A percentile compares a stretch with the other conserved stretches of the same genome.
phyloP scores from a whole-genome alignment of 2,797 vertebrate species.

The Myotis findleyi region DNA sequence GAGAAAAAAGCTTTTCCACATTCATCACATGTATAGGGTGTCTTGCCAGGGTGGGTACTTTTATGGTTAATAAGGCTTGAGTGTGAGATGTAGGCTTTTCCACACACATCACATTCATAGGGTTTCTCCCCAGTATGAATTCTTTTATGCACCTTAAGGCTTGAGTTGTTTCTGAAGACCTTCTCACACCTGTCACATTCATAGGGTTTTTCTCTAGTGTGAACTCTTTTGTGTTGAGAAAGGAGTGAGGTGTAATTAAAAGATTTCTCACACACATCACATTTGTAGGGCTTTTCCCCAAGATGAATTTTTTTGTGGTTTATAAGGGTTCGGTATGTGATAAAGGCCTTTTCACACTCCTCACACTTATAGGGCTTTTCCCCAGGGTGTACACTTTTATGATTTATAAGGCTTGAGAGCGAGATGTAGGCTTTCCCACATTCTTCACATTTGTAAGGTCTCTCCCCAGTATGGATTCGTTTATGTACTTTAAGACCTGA shows the following conservation, averaged over 20 bases:
- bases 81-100: constrained; percentile 84
- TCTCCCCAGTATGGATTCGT: constrained; percentile 83
- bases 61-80: constrained; percentile 86
- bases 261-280: constrained; percentile 83
- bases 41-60: constrained; percentile 80
- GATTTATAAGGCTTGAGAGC: constrained; percentile 81
- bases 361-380: constrained; percentile 83
- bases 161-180: constrained; percentile 86
- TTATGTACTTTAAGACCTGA: constrained; percentile 83
- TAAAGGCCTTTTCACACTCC: constrained; percentile 84
- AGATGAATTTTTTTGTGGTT: constrained; percentile 84
- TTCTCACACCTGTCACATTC: constrained; percentile 83
- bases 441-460: constrained; percentile 82
- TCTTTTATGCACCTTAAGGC: constrained; percentile 84
- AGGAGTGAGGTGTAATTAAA: constrained; percentile 87
- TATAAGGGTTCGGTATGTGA: constrained; percentile 84
- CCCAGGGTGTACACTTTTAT: constrained; percentile 82
- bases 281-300: constrained; percentile 84
- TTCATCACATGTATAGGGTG: constrained; percentile 81
- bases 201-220: constrained; percentile 83
- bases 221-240: constrained; percentile 83
- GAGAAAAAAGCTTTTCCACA: constrained; percentile 84
- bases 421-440: constrained; percentile 83
- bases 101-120: constrained; percentile 84
- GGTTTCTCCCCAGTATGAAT: constrained; percentile 85